Conservation (phyloP, 2,113 vertebrate species). For the Eleginops maclovinus region DNA sequence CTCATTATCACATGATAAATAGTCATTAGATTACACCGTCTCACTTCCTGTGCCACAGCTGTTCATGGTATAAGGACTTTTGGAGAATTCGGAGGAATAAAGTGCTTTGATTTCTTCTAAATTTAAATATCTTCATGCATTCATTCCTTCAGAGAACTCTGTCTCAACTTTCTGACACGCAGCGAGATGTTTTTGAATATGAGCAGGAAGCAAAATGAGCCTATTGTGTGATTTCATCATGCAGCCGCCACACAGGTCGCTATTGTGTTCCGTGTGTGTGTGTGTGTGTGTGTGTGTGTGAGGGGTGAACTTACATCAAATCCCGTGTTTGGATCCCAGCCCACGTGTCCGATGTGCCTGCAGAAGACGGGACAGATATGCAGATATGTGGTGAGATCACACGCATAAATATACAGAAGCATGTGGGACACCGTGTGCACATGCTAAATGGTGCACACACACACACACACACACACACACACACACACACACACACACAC, state of each 20-base stretch:
- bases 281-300: conserved; percentile 33
- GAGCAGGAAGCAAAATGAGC: conserved; percentile 67
- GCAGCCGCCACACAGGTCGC: conserved; percentile 71
- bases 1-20: not conserved
- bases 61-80: not conserved
- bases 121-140: not conserved
- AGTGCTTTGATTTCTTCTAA: not conserved
- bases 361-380: conserved; percentile 60
- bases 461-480: conserved; percentile 9
- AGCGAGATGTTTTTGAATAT: conserved; percentile 40
- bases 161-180: conserved; percentile 25
- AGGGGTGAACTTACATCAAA: conserved; percentile 95
- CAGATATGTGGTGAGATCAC: conserved; percentile 46
- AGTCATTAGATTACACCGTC: not conserved
- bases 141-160: not conserved
- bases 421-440: conserved; percentile 7
- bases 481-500: conserved; percentile 3
- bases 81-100: not conserved
- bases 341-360: conserved; percentile 99
- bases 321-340: conserved; percentile 99
- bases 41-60: not conserved
- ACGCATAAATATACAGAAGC: conserved; percentile 22
- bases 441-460: conserved; percentile 37
- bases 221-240: conserved; percentile 74
- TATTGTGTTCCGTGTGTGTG: conserved; percentile 68